phyloP scores from a whole-genome alignment of 64 coral and sea anemone genomes.

The Acropora tenuis region DNA sequence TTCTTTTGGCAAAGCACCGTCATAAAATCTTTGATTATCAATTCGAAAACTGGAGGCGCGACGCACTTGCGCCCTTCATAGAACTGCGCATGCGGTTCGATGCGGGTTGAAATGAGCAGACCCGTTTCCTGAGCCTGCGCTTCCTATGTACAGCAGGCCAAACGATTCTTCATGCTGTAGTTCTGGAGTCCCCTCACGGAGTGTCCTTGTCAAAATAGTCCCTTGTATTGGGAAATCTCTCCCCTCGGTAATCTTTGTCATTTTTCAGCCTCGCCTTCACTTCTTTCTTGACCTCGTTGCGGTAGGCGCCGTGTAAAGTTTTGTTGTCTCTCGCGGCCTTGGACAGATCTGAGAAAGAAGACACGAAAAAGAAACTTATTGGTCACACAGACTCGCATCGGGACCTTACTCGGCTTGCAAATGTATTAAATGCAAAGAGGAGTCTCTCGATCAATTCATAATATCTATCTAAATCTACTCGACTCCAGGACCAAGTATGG shows the following conservation, averaged over 20 bases:
- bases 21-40: conserved; percentile 28
- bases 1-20: background rate
- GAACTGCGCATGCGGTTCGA: background rate
- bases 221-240: conserved; percentile 55
- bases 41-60: background rate
- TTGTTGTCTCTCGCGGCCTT: conserved; percentile 35
- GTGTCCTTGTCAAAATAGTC: conserved; percentile 60
- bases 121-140: background rate
- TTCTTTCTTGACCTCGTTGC: conserved; percentile 54
- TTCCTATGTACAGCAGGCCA: conserved; percentile 6
- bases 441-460: no score
- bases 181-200: background rate
- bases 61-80: background rate
- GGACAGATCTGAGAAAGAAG: conserved; percentile 34
- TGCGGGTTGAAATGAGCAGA: background rate
- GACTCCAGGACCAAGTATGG: no score
- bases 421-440: no score
- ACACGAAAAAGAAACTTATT: background rate
- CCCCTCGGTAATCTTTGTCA: conserved; percentile 31
- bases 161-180: background rate
- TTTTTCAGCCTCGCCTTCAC: conserved; percentile 43
- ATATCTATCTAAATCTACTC: no score
- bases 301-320: conserved; percentile 39
- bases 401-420: no score
- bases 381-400: no score